Base-by-base conservation (phyloP, 2,797 vertebrate species). In the Limosa lapponica region DNA sequence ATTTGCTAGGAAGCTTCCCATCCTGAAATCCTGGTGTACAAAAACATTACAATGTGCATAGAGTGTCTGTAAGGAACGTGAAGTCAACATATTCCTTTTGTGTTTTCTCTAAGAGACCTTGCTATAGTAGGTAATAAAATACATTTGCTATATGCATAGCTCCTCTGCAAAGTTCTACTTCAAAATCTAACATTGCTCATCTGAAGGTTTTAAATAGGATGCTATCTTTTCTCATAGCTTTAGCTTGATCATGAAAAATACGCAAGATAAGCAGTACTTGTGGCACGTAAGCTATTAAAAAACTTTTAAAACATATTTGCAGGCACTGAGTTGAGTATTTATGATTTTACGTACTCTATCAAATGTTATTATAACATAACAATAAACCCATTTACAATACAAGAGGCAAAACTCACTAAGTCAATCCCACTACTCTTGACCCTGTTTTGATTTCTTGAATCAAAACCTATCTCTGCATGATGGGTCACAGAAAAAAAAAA, bases 241-340 rank as follows among this genome's bases (percentile, higher is more conserved):
- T 64, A 82, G 18, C 37, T 86, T 39, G 7, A 64, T 70, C 22
- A 55, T 28, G 46, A 49, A 74, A 82, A 93, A 69, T 11, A 81
- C 2, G 30, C 3, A 64, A 74, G 52, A 78, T 75, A 30, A 83
- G 51, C 32, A 51, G 69, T 72, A 82, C 82, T 89, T 79, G 32
- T 91, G 89, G 82, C 34, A 77, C 13, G 37, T 2, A 79, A 90
- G 82, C 43, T 24, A 37, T 19, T 32, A 65, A 55, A 85, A 6
- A 77, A 73, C 4, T 74, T 94, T 81, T 86, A 96, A 96, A 96
- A 36, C n/a, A 8, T 69, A 64, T 30, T 49, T 82, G n/a, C 20
- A 79, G 43, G 27, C 16, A 70, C 13, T 43, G 10, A 69, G 13
- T 41, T 65, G 61, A 16, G 10, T 74, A 61, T 79, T 71, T 75